Base-by-base conservation (phyloP, 2,797 vertebrate genomes). In the Cynodonichthys magdalenae region DNA sequence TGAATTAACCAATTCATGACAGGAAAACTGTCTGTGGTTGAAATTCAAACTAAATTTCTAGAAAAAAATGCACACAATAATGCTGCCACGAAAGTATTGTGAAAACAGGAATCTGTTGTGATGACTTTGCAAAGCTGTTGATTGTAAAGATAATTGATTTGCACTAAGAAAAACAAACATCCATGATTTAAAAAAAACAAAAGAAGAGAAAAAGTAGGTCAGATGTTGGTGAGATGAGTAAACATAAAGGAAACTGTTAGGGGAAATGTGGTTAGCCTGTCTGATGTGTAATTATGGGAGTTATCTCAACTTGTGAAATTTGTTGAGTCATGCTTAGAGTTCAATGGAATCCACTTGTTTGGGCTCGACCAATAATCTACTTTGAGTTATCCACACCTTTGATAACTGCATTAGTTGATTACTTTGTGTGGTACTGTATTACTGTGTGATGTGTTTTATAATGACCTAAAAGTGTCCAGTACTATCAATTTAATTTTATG, bases 31-130 rank as follows among this genome's bases (percentile, higher is more conserved):
- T 34, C 41, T 1, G 1, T 53, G 18, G 7, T 24, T 79, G 73
- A 81, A 76, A 73, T 67, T 70, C 59, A 79, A 70, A 75, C 79
- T 42, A 63, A 48, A 24, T 45, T 59, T 46, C 2, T 27, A 8
- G 18, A 55, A 52, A 46, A n/a, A 59, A 60, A 53, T 54, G 66
- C n/a, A 46, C 15, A 39, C 47, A 34, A 20, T 49, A 31, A 0
- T 29, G 44, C n/a, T 2, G 53, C 56, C 41, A 62, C 2, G 0
- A 52, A 63, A 52, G 3, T 34, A 15, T 53, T 69, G 59, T 20
- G 65, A 66, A 46, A 69, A 46, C 14, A 7, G 9, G n/a, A 6
- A 14, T 46, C 53, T 53, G 48, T 63, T 68, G 65, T 50, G 15
- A 39, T 45, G 47, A 61, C 15, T 68, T 15, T 42, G 29, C 55